Percentiles rank a stretch among this genome's conserved stretches.
Evolutionary conservation across 2,888 invertebrate species (phyloP).

Genomic region (Platypus cylindrus): DNA sequence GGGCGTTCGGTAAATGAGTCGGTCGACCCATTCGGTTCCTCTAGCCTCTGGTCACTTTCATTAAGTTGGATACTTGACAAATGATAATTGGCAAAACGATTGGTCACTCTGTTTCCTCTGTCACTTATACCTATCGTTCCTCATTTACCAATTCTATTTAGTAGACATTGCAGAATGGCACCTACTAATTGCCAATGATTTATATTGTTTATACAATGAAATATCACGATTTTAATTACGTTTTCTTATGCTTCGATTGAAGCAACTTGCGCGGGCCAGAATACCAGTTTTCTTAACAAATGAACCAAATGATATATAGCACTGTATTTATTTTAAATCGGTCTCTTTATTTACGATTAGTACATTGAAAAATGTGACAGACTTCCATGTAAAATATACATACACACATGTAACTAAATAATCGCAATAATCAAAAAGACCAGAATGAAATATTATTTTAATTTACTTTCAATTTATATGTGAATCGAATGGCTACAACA

Average conservation of each 20-base stretch:
- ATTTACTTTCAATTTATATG: too few relatives aligned
- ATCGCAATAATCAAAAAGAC: too few relatives aligned
- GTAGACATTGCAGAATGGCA: conserved; percentile 25
- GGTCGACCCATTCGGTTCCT: conserved; percentile 27
- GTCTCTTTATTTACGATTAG: too few relatives aligned
- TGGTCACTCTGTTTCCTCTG: conserved; percentile 36
- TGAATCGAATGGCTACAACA: too few relatives aligned
- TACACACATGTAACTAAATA: too few relatives aligned
- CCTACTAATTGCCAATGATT: conserved; percentile 29
- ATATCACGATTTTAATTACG: conserved; percentile 19
- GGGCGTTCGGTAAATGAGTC: conserved; percentile 34
- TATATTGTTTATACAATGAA: conserved; percentile 25
- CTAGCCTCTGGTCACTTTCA: conserved; percentile 37
- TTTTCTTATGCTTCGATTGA: conserved; percentile 13
- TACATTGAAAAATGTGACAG: too few relatives aligned
- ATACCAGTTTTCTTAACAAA: conserved; percentile 10
- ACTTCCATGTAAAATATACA: too few relatives aligned
- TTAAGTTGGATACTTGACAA: conserved; percentile 38
- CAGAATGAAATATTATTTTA: too few relatives aligned
- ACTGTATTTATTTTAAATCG: conserved; percentile 3
- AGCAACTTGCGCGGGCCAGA: conserved; percentile 9
- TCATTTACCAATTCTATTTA: conserved; percentile 31
- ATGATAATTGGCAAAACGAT: conserved; percentile 38
- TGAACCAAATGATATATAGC: conserved; percentile 9
- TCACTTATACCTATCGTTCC: conserved; percentile 33